These are phyloP conservation scores for Drosophila nikananu DNA, from an alignment of 1,140 invertebrate genomes.

Conservation along the genomic window DNA sequence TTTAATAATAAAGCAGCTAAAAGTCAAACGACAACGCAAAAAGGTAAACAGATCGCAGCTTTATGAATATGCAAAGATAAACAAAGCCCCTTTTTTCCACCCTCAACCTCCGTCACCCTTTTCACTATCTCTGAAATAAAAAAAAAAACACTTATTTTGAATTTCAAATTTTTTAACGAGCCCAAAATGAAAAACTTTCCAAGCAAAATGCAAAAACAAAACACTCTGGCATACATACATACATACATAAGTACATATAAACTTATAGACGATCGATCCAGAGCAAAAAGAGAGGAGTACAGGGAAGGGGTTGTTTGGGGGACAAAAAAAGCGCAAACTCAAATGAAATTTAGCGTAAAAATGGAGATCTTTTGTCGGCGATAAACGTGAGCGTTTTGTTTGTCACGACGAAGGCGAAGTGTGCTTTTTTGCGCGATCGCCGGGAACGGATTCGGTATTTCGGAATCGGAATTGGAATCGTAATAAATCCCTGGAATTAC, in stretches of 20 bases:
- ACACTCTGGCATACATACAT: not conserved
- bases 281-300: constrained; percentile 51
- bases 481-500: constrained; percentile 1
- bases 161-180: constrained; percentile 80
- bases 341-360: constrained; percentile 84
- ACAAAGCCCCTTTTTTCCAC: constrained; percentile 32
- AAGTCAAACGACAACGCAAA: constrained; percentile 75
- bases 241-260: not conserved
- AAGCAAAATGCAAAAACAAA: constrained; percentile 66
- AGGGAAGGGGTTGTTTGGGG: constrained; percentile 15
- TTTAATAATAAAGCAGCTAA: constrained; percentile 69
- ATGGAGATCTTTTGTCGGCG: constrained; percentile 80
- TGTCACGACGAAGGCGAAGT: constrained; percentile 81
- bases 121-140: constrained; percentile 25
- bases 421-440: constrained; percentile 80
- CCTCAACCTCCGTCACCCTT: constrained; percentile 21
- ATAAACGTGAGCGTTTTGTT: constrained; percentile 83
- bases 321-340: constrained; percentile 58
- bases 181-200: constrained; percentile 80
- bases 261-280: constrained; percentile 62
- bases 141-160: constrained; percentile 50
- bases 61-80: constrained; percentile 82
- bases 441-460: constrained; percentile 19
- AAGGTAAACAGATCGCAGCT: constrained; percentile 77
- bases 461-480: constrained; percentile 17